These are phyloP conservation scores for Hololepta plana DNA, from an alignment of 2,888 invertebrate species.

Conservation along the genomic window DNA sequence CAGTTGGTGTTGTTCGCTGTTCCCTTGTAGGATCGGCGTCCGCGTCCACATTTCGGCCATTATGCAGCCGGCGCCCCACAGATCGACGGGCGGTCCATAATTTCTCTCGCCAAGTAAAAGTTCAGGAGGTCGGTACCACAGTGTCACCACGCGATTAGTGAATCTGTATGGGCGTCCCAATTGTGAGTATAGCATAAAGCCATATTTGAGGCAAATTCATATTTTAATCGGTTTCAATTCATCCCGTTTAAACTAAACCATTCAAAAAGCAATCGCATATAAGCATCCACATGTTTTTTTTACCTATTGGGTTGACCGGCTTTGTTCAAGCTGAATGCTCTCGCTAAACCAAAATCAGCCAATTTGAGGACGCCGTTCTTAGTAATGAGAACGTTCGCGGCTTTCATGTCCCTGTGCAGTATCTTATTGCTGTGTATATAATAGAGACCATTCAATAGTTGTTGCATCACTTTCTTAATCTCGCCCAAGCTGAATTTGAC, in stretches of 20 bases:
- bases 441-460: conserved; percentile 73
- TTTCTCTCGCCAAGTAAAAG: conserved; percentile 67
- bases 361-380: conserved; percentile 87
- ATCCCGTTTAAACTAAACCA: too few relatives aligned
- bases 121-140: conserved; percentile 80
- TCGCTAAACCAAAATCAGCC: conserved; percentile 93
- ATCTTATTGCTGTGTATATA: conserved; percentile 96
- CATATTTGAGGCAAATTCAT: too few relatives aligned
- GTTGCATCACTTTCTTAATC: conserved; percentile 88
- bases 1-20: conserved; percentile 90
- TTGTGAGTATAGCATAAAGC: too few relatives aligned
- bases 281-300: conserved; percentile 2
- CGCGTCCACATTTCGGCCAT: conserved; percentile 99
- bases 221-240: neutral
- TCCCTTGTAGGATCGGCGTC: conserved; percentile 89
- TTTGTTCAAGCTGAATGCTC: conserved; percentile 81
- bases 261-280: neutral
- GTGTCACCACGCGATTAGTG: conserved; percentile 93
- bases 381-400: conserved; percentile 94
- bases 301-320: conserved; percentile 61
- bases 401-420: conserved; percentile 94
- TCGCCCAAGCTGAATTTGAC: conserved; percentile 94
- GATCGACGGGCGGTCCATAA: conserved; percentile 93
- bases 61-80: conserved; percentile 96
- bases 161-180: too few relatives aligned